Conservation (phyloP, 1,140 invertebrate species). For the Cyrtorhinus lividipennis region DNA sequence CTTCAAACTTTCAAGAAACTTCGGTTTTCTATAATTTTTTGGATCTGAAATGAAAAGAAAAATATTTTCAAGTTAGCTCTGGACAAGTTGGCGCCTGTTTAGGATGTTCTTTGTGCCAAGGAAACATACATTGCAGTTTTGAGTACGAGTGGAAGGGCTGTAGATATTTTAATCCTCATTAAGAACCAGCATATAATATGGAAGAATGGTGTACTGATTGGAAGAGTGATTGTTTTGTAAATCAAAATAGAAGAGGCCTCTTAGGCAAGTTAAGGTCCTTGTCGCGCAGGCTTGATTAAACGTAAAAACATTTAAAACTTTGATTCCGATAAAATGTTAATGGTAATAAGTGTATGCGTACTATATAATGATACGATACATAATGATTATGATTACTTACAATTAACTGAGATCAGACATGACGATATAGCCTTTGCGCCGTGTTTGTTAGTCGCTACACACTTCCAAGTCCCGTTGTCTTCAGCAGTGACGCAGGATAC, state of each 20-base stretch:
- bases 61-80: background rate
- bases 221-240: too few species aligned
- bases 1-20: slow-evolving; percentile 76
- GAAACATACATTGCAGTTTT: background rate
- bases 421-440: slow-evolving; percentile 55
- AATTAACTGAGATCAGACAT: slow-evolving; percentile 54
- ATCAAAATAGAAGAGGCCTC: too few species aligned
- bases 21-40: slow-evolving; percentile 72
- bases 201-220: background rate
- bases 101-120: background rate
- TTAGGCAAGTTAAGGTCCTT: too few species aligned
- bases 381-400: slow-evolving; percentile 33
- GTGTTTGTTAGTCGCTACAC: slow-evolving; percentile 56
- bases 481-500: slow-evolving; percentile 53
- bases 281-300: too few species aligned
- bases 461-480: slow-evolving; percentile 81
- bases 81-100: background rate
- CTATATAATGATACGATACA: background rate
- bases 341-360: background rate
- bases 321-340: background rate
- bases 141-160: background rate
- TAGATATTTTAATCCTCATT: background rate
- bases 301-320: too few species aligned
- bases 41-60: slow-evolving; percentile 44
- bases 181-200: background rate